Base-by-base conservation (phyloP, 1,140 invertebrate genomes). In the Muscidifurax raptorellus region DNA sequence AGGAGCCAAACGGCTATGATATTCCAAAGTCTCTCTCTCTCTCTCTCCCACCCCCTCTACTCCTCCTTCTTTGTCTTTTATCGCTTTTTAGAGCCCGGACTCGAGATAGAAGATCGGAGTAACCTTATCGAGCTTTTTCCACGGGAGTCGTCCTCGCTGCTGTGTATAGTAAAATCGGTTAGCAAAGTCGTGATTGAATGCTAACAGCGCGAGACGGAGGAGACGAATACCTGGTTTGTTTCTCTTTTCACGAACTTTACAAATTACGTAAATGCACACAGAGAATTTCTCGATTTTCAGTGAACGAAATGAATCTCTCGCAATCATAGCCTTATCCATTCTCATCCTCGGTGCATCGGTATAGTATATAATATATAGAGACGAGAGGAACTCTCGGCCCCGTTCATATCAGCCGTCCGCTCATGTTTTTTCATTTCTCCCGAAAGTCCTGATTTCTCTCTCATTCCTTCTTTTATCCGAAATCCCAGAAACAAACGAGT, bases 1-100 rank as follows among this genome's bases (percentile, higher is more conserved):
- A 12, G 52, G 40, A 4, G 52, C 69, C 71, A 75, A 75, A 81
- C 80, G 69, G 44, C 40, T 59, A 72, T 81, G 44, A 81, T 81
- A 72, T 81, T 28, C 28, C 69, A n/a, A 64, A 32, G 15, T 75
- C 9, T 59, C 52, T n/a, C 0, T 18, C 72, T 44, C 12, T 30
- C 32, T 32, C 25, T 47, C 36, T 22, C 28, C 13, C n/a, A 22
- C 4, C 22, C 9, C n/a, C 27, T 44, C 64, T 47, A 69, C 10
- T 27, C 27, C 22, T 47, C 30, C 9, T 59, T 10, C 59, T 72
- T 9, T 12, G 59, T 59, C 59, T 64, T 40, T 40, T 66, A 79
- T 79, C 22, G 36, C 59, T 47, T 69, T 78, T 47, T 47, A 59
- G 1, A 59, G 18, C 52, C n/a, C 52, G 52, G 52, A 59, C 52